Percentiles rank a stretch among this genome's conserved stretches.
Conservation (phyloP, 1,140 invertebrate genomes). For the Lepidotrigona ventralis region DNA sequence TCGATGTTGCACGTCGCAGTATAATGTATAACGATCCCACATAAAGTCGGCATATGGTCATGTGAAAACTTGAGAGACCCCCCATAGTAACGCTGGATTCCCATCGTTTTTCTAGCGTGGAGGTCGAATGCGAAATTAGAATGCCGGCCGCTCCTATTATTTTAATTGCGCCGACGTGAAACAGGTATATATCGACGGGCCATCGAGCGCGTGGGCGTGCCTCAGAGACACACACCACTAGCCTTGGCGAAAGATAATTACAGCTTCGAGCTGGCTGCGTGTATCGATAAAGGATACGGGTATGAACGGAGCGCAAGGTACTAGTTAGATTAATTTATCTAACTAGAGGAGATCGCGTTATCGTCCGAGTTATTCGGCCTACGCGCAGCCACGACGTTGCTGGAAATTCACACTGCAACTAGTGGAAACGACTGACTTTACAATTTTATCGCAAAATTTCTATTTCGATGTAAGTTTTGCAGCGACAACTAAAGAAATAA, state of each 20-base stretch:
- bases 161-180: conserved; percentile 37
- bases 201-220: background rate
- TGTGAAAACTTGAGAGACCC: too few relatives aligned
- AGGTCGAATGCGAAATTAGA: conserved; percentile 21
- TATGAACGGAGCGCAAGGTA: background rate
- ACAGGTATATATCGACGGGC: conserved; percentile 11
- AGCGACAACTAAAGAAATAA: too few relatives aligned
- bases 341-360: conserved; percentile 47
- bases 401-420: too few relatives aligned
- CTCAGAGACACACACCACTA: conserved; percentile 21
- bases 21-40: too few relatives aligned
- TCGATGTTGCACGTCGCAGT: too few relatives aligned
- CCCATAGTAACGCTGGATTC: background rate
- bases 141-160: conserved; percentile 20
- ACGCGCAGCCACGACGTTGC: conserved; percentile 5
- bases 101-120: background rate
- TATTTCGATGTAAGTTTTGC: too few relatives aligned
- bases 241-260: conserved; percentile 37
- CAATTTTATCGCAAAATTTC: too few relatives aligned
- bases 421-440: too few relatives aligned
- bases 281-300: conserved; percentile 21
- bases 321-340: conserved; percentile 44
- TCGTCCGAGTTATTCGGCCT: conserved; percentile 36
- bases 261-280: background rate
- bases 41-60: too few relatives aligned